Evolutionary conservation across 2,113 vertebrate species (phyloP), one percentile per base, ranked within the genome.

Genomic region (Mesitornis unicolor): DNA sequence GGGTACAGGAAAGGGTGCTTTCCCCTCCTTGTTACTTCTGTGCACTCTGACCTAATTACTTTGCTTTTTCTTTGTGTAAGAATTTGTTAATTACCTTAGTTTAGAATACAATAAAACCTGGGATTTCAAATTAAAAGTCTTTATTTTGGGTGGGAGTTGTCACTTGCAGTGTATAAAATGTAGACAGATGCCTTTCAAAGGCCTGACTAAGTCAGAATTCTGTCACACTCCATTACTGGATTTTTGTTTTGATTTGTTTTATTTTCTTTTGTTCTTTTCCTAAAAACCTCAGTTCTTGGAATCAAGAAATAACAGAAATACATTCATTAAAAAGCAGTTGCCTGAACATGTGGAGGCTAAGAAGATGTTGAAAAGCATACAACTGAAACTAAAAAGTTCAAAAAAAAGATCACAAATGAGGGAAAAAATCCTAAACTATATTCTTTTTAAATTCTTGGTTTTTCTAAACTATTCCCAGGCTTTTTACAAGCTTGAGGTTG

Each of bases 351-450:
- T 2, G 7, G 29, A 83, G 22, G 24, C 18, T 28, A 51, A 59
- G 16, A 5, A 88, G 84, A 77, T 57, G 20, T 59, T 74, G 35
- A 85, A 53, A 74, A 61, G 63, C 21, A 70, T 11, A 14, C 20
- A 69, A 36, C 13, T 40, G 11, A 50, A 95, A 79, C 16, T 5
- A 76, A 61, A 75, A 84, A 45, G 0, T 36, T 79, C 69, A 79
- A 5, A 26, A 14, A 31, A 54, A 35, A 36, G 47, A 79, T n/a
- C 24, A 35, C 14, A 48, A 68, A 16, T 15, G 19, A 3, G 4
- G 2, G 4, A 14, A 51, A 22, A 54, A 36, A 0, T 0, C 10
- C 20, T 35, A 36, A 63, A 61, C 1, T 4, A 2, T 35, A 35
- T 63, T 25, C 2, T 67, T 77, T 73, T 6, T 1, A 36, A 81